phyloP scores from a whole-genome alignment of 2,113 vertebrate genomes.

The Larimichthys crocea region DNA sequence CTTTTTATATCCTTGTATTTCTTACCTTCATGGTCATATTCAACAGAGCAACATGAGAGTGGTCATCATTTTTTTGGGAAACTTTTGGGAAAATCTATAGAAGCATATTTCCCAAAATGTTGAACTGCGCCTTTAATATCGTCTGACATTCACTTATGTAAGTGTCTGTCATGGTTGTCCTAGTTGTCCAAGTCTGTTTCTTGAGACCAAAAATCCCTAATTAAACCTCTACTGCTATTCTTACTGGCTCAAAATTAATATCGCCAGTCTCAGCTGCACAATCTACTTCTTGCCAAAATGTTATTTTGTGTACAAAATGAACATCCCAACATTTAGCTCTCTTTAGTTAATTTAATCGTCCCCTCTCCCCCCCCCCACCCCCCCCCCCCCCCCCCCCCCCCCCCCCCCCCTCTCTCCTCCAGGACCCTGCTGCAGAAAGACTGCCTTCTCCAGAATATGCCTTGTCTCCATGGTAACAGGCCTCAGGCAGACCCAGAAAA shows the following conservation, averaged over 20 bases:
- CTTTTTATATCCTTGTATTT: too few relatives aligned
- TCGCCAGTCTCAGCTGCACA: constrained; percentile 4
- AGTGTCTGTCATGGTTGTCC: neutral
- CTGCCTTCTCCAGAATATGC: constrained; percentile 55
- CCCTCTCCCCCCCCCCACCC: constrained; percentile 5
- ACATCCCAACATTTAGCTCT: constrained; percentile 13
- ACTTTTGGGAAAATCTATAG: neutral
- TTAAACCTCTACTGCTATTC: neutral
- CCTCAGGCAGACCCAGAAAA: constrained; percentile 54
- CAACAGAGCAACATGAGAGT: neutral
- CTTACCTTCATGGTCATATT: neutral
- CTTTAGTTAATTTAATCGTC: constrained; percentile 6
- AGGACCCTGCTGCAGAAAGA: constrained; percentile 47
- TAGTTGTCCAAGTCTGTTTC: constrained; percentile 7
- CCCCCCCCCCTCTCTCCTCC: constrained; percentile 1
- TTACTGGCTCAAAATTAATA: neutral
- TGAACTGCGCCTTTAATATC: neutral
- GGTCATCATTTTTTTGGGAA: neutral
- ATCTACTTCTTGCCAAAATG: neutral
- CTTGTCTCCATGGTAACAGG: constrained; percentile 71
- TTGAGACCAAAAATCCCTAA: neutral
- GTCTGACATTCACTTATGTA: neutral
- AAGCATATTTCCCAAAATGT: neutral
- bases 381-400: neutral
- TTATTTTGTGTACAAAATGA: constrained; percentile 30